Conservation (phyloP, 2,113 vertebrate genomes). For the Cebus imitator region DNA sequence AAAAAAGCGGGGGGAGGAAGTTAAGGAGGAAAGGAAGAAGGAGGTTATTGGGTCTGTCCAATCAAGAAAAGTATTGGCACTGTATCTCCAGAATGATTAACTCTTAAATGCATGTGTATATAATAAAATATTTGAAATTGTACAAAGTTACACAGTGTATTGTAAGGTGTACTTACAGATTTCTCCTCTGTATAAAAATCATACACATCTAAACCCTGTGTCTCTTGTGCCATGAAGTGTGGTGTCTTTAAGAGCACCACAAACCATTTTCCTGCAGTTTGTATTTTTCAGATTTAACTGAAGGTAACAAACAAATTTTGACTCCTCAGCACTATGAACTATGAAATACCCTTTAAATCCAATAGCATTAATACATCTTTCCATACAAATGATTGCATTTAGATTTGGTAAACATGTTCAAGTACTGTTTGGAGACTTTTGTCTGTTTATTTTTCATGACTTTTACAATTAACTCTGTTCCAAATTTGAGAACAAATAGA, state of each 20-base stretch:
- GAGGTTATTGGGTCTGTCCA: background rate
- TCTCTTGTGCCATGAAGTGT: background rate
- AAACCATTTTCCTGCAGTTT: background rate
- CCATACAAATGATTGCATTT: background rate
- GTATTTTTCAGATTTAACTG: background rate
- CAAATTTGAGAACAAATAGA: conserved; percentile 23
- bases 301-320: background rate
- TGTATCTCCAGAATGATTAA: background rate
- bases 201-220: background rate
- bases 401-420: background rate
- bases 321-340: background rate
- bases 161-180: background rate
- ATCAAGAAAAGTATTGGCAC: background rate
- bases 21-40: background rate
- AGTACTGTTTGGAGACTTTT: background rate
- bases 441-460: background rate
- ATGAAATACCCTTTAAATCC: background rate
- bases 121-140: background rate
- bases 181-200: background rate
- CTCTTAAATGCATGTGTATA: background rate
- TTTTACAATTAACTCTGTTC: conserved; percentile 9
- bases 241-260: background rate
- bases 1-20: no score
- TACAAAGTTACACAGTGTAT: background rate
- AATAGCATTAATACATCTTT: background rate